These are phyloP conservation scores for Onthophagus taurus DNA, from an alignment of 1,140 invertebrate genomes.

Conservation along the genomic window DNA sequence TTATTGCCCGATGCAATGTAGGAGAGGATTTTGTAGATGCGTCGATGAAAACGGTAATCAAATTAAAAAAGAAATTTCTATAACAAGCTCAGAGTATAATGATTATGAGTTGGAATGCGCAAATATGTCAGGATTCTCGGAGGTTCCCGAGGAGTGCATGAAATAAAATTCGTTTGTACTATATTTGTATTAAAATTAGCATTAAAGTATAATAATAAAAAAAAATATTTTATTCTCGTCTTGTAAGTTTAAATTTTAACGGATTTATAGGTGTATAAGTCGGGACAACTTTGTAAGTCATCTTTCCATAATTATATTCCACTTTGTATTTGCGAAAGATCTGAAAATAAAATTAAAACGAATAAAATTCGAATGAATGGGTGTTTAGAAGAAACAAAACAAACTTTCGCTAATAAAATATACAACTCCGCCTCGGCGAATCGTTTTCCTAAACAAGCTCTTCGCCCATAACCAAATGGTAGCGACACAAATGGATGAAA, in stretches of 20 bases:
- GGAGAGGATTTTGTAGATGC: slow-evolving; percentile 46
- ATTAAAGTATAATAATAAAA: too few relatives aligned
- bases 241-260: slow-evolving; percentile 49
- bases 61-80: slow-evolving; percentile 21
- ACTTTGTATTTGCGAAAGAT: slow-evolving; percentile 57
- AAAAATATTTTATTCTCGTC: slow-evolving; percentile 18
- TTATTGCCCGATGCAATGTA: slow-evolving; percentile 47
- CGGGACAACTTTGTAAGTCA: slow-evolving; percentile 60
- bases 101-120: too few relatives aligned
- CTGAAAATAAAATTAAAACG: slow-evolving; percentile 33
- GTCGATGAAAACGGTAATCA: slow-evolving; percentile 50
- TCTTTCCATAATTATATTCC: slow-evolving; percentile 49
- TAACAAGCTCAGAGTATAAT: too few relatives aligned
- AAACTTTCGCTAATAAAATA: slow-evolving; percentile 55
- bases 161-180: too few relatives aligned
- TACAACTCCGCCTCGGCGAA: slow-evolving; percentile 75
- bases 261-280: slow-evolving; percentile 61
- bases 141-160: too few relatives aligned
- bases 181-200: too few relatives aligned
- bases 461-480: slow-evolving; percentile 72
- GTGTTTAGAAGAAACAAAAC: neutral
- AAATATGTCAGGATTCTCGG: too few relatives aligned
- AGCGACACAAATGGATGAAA: slow-evolving; percentile 65
- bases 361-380: neutral
- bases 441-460: slow-evolving; percentile 71